Base-by-base conservation (phyloP, 2,888 invertebrate genomes). In the Stenoptilia bipunctidactyla region DNA sequence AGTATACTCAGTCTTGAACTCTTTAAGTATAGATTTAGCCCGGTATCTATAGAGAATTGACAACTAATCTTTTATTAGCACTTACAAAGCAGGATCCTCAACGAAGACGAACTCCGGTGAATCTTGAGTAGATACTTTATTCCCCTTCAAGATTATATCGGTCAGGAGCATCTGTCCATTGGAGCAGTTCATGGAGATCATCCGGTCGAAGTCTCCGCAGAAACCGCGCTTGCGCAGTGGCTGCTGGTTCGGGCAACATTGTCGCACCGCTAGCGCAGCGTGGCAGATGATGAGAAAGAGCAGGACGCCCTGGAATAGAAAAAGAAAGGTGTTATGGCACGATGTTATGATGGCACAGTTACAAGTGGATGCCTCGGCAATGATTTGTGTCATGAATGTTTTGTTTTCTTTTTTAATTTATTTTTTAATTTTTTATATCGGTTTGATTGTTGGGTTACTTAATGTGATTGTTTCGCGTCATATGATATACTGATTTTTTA, bases 71-170 rank as follows among this genome's bases (percentile, higher is more conserved):
- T n/a, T n/a, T n/a, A n/a, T n/a, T n/a, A n/a, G n/a, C n/a, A 59
- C 66, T 58, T 44, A 82, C 82, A 62, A 52, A 2, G 46, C 49
- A 6, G 77, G 69, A 45, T 83, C 72, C 45, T 76, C 71, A 4
- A 63, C 73, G 40, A 77, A 73, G 1, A 70, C 52, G 40, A 56
- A 75, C 6, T 50, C 53, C 0, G 79, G 76, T 0, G 76, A 46
- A 42, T 83, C 82, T 27, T 50, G 45, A 0, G 82, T 79, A 13
- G 70, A 68, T 1, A 83, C 56, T 45, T 72, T 76, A 40, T 66
- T 56, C 1, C 72, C 79, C 0, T 56, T 55, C 1, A 80, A 39
- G 15, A 73, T 52, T 10, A 75, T 53, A 15, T 83, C 69, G 30
- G 49, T 63, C 0, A 83, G 62, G 1, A 80, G 52, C 62, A 77